Base-by-base conservation (phyloP, 2,888 invertebrate genomes). In the Bugula neritina region DNA sequence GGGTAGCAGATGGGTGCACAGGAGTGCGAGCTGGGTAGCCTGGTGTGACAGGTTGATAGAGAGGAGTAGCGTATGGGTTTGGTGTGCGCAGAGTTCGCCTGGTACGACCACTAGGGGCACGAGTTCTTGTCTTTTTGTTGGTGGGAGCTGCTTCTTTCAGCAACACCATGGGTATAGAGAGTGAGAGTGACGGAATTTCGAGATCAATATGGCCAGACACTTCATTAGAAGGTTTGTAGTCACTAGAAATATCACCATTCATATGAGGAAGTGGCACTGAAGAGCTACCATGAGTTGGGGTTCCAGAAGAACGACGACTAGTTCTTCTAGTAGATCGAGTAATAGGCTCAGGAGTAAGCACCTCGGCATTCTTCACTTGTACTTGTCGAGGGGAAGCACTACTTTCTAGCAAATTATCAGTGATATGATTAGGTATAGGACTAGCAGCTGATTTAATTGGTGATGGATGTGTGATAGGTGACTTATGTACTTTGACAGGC, bases 141-240 rank as follows among this genome's bases (percentile, higher is more conserved):
- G 21, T 55, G 21, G 13, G 23, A 5, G 55, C 25, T 3, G 13
- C 25, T 55, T 55, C n/a, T 13, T 10, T n/a, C 31, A 63, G 29
- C 13, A 63, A 31, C 34, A 34, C 31, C 63, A 25, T 29, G 13
- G 63, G 63, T 25, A 63, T 63, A 17, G 63, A 63, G 13, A 63
- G 63, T 63, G 63, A 29, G 5, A 63, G 63, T 5, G 63, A 27
- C 2, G 63, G 63, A 2, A 10, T 5, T 5, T 63, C 63, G 10
- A 63, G 63, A 31, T 63, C 63, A 25, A 63, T 63, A 27, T 63
- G 63, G 5, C 63, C 63, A 25, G 63, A 63, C 10, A 63, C 63
- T n/a, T 63, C 31, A 63, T 13, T 27, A 27, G 5, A 31, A 31
- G 63, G 63, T 55, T 17, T 55, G 5, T 5, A 23, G 3, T 5